phyloP scores from a whole-genome alignment of 1,140 invertebrate genomes.

The Frieseomelitta varia region DNA sequence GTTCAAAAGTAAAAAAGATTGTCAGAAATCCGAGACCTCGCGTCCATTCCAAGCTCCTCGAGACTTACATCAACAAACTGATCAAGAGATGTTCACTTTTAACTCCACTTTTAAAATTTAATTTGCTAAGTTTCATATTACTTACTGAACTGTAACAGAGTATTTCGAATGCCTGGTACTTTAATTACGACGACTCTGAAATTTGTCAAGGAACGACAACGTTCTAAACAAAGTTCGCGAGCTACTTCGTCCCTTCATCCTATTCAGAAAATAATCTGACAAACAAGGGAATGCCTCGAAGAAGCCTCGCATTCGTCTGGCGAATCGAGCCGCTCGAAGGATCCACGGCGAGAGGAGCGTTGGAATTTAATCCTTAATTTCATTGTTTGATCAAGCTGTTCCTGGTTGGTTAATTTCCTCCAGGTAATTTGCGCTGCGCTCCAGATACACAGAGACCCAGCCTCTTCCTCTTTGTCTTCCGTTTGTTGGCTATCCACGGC shows the following conservation, averaged over 20 bases:
- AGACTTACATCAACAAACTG: too few relatives aligned
- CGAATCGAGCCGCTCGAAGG: not conserved
- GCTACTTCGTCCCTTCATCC: not conserved
- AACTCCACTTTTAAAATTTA: not conserved
- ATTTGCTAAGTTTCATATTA: not conserved
- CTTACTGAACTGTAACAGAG: not conserved
- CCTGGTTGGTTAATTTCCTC: conserved; percentile 36
- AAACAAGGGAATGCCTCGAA: not conserved
- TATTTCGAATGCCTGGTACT: not conserved
- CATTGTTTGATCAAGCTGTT: conserved; percentile 34
- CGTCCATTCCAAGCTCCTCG: too few relatives aligned
- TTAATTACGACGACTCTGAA: not conserved
- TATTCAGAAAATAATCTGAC: not conserved
- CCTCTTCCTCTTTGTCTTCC: conserved; percentile 21
- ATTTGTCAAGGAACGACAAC: not conserved
- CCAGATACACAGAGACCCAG: not conserved
- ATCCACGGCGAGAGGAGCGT: not conserved
- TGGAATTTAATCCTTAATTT: conserved; percentile 38
- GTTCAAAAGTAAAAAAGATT: too few relatives aligned
- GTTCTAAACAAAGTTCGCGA: not conserved
- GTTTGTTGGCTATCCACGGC: conserved; percentile 2
- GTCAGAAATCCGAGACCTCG: too few relatives aligned
- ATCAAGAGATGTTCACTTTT: not conserved
- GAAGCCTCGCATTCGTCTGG: not conserved
- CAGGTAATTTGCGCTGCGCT: conserved; percentile 29